Conservation (phyloP, 2,113 vertebrate species). For the Percopsis transmontana region DNA sequence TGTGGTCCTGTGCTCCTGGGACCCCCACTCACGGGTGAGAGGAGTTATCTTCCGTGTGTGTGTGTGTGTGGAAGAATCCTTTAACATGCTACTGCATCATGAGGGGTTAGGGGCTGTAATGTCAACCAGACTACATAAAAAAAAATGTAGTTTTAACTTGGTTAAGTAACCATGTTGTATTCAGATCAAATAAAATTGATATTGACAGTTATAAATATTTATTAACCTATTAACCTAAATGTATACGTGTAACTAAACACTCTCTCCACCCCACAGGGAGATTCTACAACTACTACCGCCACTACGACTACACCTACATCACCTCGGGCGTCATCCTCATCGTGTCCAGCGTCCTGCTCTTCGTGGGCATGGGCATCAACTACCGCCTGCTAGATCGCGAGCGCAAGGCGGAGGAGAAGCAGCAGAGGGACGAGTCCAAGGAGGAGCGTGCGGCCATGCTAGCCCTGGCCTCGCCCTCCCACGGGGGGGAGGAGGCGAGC, state of each 20-base stretch:
- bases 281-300: slow-evolving; percentile 83
- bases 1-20: slow-evolving; percentile 92
- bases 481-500: slow-evolving; percentile 15
- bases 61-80: too few species aligned
- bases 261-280: slow-evolving; percentile 70
- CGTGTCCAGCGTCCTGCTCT: slow-evolving; percentile 84
- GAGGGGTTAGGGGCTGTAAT: too few species aligned
- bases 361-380: slow-evolving; percentile 93
- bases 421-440: slow-evolving; percentile 67
- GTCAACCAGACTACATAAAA: too few species aligned
- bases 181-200: too few species aligned
- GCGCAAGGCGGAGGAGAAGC: slow-evolving; percentile 73
- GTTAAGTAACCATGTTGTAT: too few species aligned
- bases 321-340: slow-evolving; percentile 86
- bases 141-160: too few species aligned
- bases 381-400: slow-evolving; percentile 86
- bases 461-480: slow-evolving; percentile 18
- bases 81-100: too few species aligned
- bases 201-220: too few species aligned
- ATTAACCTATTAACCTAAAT: not conserved
- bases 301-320: slow-evolving; percentile 94
- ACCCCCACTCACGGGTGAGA: slow-evolving; percentile 90
- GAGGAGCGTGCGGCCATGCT: slow-evolving; percentile 75
- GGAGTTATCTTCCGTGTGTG: too few species aligned
- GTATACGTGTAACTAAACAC: not conserved